Evolutionary conservation across 2,888 invertebrate species (phyloP).

Genomic region (Dynastes maya): DNA sequence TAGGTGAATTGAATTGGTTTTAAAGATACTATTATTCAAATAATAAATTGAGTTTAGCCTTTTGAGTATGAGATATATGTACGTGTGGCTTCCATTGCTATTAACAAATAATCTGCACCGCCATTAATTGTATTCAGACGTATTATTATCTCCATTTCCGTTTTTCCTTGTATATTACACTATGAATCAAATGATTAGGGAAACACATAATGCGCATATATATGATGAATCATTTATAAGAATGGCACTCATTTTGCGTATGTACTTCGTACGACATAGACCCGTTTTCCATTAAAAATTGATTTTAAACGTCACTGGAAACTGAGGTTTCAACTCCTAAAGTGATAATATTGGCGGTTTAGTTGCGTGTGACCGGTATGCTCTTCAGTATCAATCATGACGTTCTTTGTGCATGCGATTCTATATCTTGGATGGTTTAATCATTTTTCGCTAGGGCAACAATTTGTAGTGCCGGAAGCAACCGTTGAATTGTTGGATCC

Average conservation of each 20-base stretch:
- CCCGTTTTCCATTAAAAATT: too few relatives aligned
- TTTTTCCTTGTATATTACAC: too few relatives aligned
- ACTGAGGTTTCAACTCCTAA: not conserved
- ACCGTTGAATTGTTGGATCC: slow-evolving; percentile 76
- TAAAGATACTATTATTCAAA: too few relatives aligned
- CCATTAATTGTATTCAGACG: too few relatives aligned
- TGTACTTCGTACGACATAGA: not conserved
- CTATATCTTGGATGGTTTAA: not conserved
- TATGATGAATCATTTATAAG: too few relatives aligned
- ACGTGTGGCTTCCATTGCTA: too few relatives aligned
- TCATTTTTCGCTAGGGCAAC: slow-evolving; percentile 4
- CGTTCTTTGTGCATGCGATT: not conserved
- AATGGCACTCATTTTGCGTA: not conserved
- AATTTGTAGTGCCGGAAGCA: slow-evolving; percentile 72
- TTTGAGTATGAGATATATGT: too few relatives aligned
- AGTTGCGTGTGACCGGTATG: not conserved
- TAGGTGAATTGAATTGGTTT: too few relatives aligned
- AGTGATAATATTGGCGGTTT: slow-evolving; percentile 7
- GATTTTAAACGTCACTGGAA: slow-evolving; percentile 28
- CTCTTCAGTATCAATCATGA: slow-evolving; percentile 10
- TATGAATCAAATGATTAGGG: too few relatives aligned
- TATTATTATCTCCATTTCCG: too few relatives aligned
- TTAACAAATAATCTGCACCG: too few relatives aligned
- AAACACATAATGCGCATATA: not conserved
- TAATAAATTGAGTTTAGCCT: too few relatives aligned